Evolutionary conservation across 2,888 invertebrate species (phyloP), one percentile per base, ranked within the genome.

Genomic region (Morpho achilles): DNA sequence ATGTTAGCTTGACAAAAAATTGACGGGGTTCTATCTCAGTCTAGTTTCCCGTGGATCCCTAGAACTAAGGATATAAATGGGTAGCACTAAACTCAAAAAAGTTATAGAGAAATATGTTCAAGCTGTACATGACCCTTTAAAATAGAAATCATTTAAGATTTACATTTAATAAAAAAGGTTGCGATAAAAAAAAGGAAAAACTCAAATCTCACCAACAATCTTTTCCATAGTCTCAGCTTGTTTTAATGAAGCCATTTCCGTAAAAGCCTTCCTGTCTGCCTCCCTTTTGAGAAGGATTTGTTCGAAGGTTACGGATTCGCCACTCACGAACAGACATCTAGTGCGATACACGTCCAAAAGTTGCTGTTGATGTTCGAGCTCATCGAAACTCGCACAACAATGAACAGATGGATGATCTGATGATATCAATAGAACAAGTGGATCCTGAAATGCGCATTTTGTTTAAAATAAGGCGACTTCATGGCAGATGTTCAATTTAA

Each of bases 181-280:
- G 32, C 3, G 32, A 32, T 32, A 32, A 32, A 32, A 32, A 32
- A 32, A 5, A 5, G 5, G 5, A 32, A 32, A 32, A 8, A 10
- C 41, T 22, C 46, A 45, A 39, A 16, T 23, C 9, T 44, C 32
- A 65, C 67, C 63, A 41, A 68, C 45, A 58, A 69, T 69, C 53
- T 91, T 91, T 62, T 91, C 89, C 77, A 91, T 75, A 52, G 91
- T 91, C 68, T 91, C 90, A 0, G 89, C 87, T 63, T 91, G 91
- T 66, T 89, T 91, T 8, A 91, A 64, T 0, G 87, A 78, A 7
- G 92, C 92, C 77, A 91, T 87, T 68, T 91, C 91, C 0, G 88
- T 83, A 58, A 91, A 92, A 0, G 90, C 86, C 50, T 86, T 88
- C 58, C 84, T 84, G 55, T 86, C 86, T 0, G 89, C 89, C 51